Evolutionary conservation across 92 coral and sea anemone species (phyloP).

Genomic region (Heliopora coerulea): DNA sequence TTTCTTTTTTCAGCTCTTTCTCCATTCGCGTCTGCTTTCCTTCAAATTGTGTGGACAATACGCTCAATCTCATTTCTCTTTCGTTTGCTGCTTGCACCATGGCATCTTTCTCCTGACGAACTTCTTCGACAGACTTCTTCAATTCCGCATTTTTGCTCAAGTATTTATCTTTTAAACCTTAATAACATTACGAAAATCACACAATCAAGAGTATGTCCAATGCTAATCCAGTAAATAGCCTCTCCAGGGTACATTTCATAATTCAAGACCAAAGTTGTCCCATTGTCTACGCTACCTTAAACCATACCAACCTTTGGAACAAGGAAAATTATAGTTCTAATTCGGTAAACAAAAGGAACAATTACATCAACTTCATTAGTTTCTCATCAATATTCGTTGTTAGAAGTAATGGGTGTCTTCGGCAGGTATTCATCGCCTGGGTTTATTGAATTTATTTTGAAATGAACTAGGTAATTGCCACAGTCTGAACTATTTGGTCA

Average conservation of each 20-base stretch:
- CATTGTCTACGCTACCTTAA: neutral
- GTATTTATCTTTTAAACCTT: conserved; percentile 67
- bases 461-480: too few relatives aligned
- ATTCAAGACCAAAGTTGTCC: neutral
- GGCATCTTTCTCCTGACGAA: conserved; percentile 66
- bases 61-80: conserved; percentile 73
- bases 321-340: too few relatives aligned
- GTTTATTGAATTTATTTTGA: too few relatives aligned
- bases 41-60: conserved; percentile 79
- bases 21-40: conserved; percentile 73
- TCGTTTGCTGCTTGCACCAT: conserved; percentile 57
- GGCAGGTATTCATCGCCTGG: too few relatives aligned
- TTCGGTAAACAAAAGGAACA: neutral
- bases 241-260: too few relatives aligned
- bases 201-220: too few relatives aligned
- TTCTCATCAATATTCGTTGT: too few relatives aligned
- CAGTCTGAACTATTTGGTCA: too few relatives aligned
- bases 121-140: conserved; percentile 59
- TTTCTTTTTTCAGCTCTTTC: conserved; percentile 71
- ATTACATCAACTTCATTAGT: neutral
- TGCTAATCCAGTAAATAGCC: too few relatives aligned
- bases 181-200: neutral
- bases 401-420: too few relatives aligned
- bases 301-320: neutral
- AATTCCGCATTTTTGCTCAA: conserved; percentile 76